phyloP scores from a whole-genome alignment of 2,113 vertebrate genomes.

The Centropus bengalensis region DNA sequence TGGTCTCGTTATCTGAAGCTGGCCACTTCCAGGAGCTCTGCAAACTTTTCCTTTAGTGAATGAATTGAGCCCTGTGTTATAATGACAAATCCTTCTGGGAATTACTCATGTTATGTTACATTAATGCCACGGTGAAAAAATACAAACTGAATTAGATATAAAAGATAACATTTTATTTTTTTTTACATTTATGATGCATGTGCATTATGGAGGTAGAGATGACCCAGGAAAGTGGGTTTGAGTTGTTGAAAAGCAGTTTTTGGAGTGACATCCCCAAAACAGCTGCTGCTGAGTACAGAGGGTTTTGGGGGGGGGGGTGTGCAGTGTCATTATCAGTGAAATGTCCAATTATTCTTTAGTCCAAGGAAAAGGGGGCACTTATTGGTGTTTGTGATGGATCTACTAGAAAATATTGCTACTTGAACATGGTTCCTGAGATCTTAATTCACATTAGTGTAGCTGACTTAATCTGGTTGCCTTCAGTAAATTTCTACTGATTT shows the following conservation, averaged over 20 bases:
- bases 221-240: not conserved
- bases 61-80: conserved; percentile 33
- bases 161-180: not conserved
- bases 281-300: not conserved
- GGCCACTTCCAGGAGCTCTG: conserved; percentile 54
- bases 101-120: not conserved
- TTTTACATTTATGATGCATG: conserved; percentile 15
- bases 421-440: not conserved
- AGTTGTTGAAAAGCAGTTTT: conserved; percentile 15
- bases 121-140: not conserved
- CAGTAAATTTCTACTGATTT: not conserved
- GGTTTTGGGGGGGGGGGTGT: not conserved
- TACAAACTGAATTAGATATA: not conserved
- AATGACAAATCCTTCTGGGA: conserved; percentile 33
- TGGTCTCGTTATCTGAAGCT: conserved; percentile 44
- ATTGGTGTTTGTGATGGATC: not conserved
- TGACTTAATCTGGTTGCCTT: not conserved
- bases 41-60: conserved; percentile 33
- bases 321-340: not conserved
- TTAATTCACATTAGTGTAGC: not conserved
- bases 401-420: not conserved
- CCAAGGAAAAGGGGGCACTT: not conserved
- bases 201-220: conserved; percentile 15
- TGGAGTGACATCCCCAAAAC: not conserved
- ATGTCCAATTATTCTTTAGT: not conserved